Evolutionary conservation across 1,140 invertebrate genomes (phyloP), one percentile per base, ranked within the genome.

Genomic region (Pogonomyrmex californicus): DNA sequence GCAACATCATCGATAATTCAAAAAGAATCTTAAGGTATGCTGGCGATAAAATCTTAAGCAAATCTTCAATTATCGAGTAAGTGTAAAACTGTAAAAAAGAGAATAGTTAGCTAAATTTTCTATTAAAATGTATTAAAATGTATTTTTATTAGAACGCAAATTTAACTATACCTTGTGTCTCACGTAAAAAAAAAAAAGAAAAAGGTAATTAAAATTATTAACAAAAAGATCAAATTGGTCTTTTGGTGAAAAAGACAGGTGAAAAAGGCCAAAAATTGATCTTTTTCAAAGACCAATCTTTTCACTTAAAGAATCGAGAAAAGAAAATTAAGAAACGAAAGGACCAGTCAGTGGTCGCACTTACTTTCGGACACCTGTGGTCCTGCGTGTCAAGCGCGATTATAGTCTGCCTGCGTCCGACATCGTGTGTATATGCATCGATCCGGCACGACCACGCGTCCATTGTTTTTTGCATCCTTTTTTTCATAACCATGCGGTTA

Each of bases 341-440:
- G 14, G 41, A 2, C 10, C 68, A 23, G 6, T 33, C 10, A 41
- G 23, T n/a, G 23, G 62, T n/a, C 33, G 79, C 30, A 54, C 7
- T 47, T 33, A 38, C 30, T 60, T 83, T 83, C 54, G 79, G 79
- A 47, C 54, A 83, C 41, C 79, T 86, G 85, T 68, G 77, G 68
- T 79, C 86, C 65, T 83, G 86, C 86, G 83, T 77, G 73, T 88
- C 87, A 85, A 90, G 77, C 77, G 87, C 88, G 88, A 90, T 90
- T 90, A 90, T 87, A 65, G 78, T 82, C 88, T 66, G 86, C 38
- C 36, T 58, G 65, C 54, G 49, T 47, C 23, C 62, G 51, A 70
- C 54, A 49, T 75, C 77, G 70, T 77, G 41, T 68, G 60, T 65
- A 76, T 73, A 71, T 30, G 51, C 70, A 90, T 91, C 81, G 76